Evolutionary conservation across 1,140 invertebrate species (phyloP), one percentile per base, ranked within the genome.

Genomic region (Polyergus mexicanus): DNA sequence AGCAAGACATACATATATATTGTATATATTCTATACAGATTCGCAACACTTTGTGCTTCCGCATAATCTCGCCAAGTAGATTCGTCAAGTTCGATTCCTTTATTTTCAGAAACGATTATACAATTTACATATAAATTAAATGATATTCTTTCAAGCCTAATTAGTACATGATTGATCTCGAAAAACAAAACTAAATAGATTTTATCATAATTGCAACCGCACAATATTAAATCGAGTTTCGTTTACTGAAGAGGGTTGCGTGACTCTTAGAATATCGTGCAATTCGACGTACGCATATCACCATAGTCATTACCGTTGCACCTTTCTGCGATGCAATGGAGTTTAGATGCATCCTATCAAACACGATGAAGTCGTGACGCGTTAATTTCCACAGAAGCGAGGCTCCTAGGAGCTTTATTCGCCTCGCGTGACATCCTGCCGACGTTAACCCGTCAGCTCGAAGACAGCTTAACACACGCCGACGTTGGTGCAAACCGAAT

Each of bases 311-410:
- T 60, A 75, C 13, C 8, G 11, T 47, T 3, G 32, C 63, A 83
- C 68, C 85, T 54, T 25, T 51, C 71, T 25, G 84, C 75, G 65
- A 32, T 51, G 84, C 72, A 65, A 68, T 84, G 66, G 62, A 77
- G 65, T 89, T 89, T 88, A 86, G 88, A 75, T 68, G 72, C 75
- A 75, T 81, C 88, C 86, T 90, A 88, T 90, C 86, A 90, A 89
- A 84, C 66, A 51, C 84, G 80, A 92, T 92, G 86, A 91, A 92
- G 91, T 89, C 86, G 88, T 91, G 91, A 92, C 91, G 90, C 88
- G 92, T 92, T 93, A 92, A 93, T 93, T 92, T 92, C 86, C 87
- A 91, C 86, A 10, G 68, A 25, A 74, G 68, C 85, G 32, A 71
- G 69, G 54, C 44, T 84, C 66, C 81, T 54, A 80, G 90, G 87